These are phyloP conservation scores for Thalassophryne amazonica DNA, from an alignment of 2,797 vertebrate genomes.

Conservation along the genomic window DNA sequence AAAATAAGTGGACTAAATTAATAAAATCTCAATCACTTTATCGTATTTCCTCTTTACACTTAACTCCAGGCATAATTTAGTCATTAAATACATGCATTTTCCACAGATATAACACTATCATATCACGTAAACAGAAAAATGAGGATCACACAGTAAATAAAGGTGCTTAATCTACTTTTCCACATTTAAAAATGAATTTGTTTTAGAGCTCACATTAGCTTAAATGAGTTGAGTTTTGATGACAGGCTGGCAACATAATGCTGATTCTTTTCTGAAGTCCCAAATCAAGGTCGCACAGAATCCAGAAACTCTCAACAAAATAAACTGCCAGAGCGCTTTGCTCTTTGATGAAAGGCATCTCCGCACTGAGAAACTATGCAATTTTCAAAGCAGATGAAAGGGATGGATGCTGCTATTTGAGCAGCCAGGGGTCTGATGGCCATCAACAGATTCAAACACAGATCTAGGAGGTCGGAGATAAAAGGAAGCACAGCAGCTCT, in stretches of 20 bases:
- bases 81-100: no score
- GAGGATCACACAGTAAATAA: no score
- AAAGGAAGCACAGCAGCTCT: slow-evolving; percentile 7
- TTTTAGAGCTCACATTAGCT: background rate
- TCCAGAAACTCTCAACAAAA: slow-evolving; percentile 29
- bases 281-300: slow-evolving; percentile 19
- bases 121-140: no score
- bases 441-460: slow-evolving; percentile 39
- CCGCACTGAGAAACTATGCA: slow-evolving; percentile 3
- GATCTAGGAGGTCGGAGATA: slow-evolving; percentile 45
- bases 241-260: background rate
- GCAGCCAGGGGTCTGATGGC: slow-evolving; percentile 27
- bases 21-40: no score
- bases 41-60: no score
- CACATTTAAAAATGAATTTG: background rate
- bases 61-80: no score
- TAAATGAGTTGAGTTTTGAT: background rate
- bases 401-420: slow-evolving; percentile 10
- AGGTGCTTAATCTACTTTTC: no score
- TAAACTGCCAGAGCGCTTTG: slow-evolving; percentile 3
- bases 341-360: slow-evolving; percentile 37
- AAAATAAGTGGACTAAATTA: no score
- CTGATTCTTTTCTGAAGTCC: background rate
- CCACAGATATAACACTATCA: no score
- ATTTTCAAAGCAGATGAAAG: slow-evolving; percentile 45